Evolutionary conservation across 2,888 invertebrate species (phyloP), one percentile per base, ranked within the genome.

Genomic region (Julus scanicus): DNA sequence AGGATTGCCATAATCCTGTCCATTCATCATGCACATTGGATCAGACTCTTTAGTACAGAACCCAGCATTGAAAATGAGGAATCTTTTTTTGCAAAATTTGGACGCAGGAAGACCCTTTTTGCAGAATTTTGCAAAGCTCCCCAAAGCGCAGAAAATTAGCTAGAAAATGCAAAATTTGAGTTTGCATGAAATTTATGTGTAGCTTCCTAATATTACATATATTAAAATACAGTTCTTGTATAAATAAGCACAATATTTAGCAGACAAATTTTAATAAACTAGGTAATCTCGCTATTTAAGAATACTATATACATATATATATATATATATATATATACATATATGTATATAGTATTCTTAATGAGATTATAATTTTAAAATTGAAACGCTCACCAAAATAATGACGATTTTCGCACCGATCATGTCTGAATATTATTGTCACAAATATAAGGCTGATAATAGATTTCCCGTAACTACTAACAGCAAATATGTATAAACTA

Each of bases 81-180:
- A n/a, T n/a, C n/a, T n/a, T n/a, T n/a, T n/a, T 63, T 63, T 63
- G n/a, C 57, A 63, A 6, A 63, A 20, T n/a, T 63, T 0, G 57
- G n/a, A 63, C 5, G 57, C 57, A 63, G 57, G n/a, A 17, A n/a
- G 17, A 15, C 29, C 29, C 0, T 17, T n/a, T n/a, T n/a, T 3
- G 57, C 57, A 63, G n/a, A 3, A 63, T 1, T n/a, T n/a, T 63
- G 57, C 57, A 17, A 63, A 6, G 57, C n/a, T n/a, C n/a, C 57
- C 57, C n/a, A 63, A 63, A 63, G n/a, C 57, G n/a, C 57, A 63
- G 57, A 17, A 63, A 63, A 63, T 63, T n/a, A 20, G 57, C 57
- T 63, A n/a, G 57, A 63, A n/a, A n/a, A 63, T 63, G n/a, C 6
- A 63, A 17, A 53, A 53, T 53, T 3, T 15, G 53, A 53, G 11